These are phyloP conservation scores for Cydia strobilella DNA, from an alignment of 1,140 invertebrate species.

Conservation along the genomic window DNA sequence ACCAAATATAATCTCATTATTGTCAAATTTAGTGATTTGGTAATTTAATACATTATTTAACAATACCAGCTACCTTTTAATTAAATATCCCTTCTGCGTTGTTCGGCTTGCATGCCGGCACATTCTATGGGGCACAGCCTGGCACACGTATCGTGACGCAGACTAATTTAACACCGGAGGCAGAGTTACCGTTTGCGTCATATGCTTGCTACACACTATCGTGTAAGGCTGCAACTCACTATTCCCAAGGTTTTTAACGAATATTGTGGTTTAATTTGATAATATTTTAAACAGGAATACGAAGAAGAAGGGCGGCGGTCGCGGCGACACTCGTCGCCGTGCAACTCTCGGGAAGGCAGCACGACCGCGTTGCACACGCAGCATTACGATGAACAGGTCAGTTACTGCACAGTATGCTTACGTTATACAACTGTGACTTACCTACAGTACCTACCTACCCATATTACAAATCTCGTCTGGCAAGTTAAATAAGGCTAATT, in stretches of 20 bases:
- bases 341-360: constrained; percentile 81
- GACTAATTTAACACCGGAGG: constrained; percentile 9
- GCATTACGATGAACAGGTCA: constrained; percentile 85
- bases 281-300: constrained; percentile 77
- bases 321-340: constrained; percentile 83
- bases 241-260: not conserved
- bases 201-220: not conserved
- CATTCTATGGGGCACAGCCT: not conserved
- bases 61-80: not conserved
- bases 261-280: constrained; percentile 32
- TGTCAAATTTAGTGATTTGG: too few relatives aligned
- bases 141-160: constrained; percentile 14
- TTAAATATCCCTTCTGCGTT: not conserved
- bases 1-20: too few relatives aligned
- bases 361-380: constrained; percentile 81
- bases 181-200: not conserved
- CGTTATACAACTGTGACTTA: not conserved
- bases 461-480: too few relatives aligned
- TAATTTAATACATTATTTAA: not conserved
- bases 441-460: not conserved
- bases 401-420: constrained; percentile 55
- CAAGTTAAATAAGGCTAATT: too few relatives aligned
- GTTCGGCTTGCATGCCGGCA: constrained; percentile 1
- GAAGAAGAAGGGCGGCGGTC: constrained; percentile 82
- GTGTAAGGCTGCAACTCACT: constrained; percentile 20